Conservation (phyloP, 2,888 invertebrate genomes). For the Mimumesa dahlbomi region DNA sequence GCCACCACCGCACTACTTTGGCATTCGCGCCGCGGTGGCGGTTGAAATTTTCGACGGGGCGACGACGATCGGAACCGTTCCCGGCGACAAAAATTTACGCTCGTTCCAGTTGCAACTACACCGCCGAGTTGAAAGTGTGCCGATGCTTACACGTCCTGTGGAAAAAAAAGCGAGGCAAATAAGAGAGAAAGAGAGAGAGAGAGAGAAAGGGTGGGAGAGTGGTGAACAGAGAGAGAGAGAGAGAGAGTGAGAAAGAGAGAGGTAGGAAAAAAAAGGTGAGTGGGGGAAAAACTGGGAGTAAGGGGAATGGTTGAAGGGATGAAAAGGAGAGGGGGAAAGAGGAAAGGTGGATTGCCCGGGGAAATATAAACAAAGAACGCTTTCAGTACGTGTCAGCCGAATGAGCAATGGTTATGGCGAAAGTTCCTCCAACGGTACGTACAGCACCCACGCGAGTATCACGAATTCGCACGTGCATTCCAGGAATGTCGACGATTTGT, state of each 20-base stretch:
- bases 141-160: slow-evolving; percentile 9
- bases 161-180: background rate
- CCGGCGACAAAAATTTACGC: slow-evolving; percentile 27
- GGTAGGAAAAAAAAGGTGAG: slow-evolving; percentile 5
- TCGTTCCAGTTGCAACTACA: slow-evolving; percentile 18
- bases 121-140: slow-evolving; percentile 17
- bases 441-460: slow-evolving; percentile 43
- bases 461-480: slow-evolving; percentile 46
- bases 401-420: slow-evolving; percentile 70
- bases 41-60: slow-evolving; percentile 8
- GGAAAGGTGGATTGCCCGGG: slow-evolving; percentile 40
- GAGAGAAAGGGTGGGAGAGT: background rate
- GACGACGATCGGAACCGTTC: slow-evolving; percentile 2
- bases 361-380: slow-evolving; percentile 65
- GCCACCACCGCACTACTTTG: background rate
- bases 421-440: slow-evolving; percentile 62
- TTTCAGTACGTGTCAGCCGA: slow-evolving; percentile 59
- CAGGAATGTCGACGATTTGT: slow-evolving; percentile 55
- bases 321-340: background rate
- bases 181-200: background rate
- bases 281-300: too few species aligned
- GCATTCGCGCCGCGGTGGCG: background rate
- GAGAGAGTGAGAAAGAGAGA: background rate
- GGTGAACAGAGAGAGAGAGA: background rate
- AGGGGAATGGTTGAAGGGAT: background rate